Conservation (phyloP, 92 coral and sea anemone species). For the Zoanthus sociatus region DNA sequence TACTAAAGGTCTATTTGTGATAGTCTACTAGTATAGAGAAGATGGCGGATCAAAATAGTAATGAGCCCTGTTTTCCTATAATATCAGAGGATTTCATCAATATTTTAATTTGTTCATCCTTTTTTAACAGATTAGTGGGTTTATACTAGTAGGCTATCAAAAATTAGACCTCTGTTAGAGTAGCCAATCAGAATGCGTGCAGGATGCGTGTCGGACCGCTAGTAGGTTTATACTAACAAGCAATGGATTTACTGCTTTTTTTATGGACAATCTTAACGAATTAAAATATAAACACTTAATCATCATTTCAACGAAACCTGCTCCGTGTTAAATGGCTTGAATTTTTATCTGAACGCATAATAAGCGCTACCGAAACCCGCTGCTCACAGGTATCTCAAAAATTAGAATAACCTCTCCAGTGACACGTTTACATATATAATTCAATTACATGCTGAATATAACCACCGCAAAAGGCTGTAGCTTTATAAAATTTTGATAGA, state of each 20-base stretch:
- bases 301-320: not conserved
- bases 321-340: not conserved
- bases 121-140: too few relatives aligned
- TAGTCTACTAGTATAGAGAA: too few relatives aligned
- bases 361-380: not conserved
- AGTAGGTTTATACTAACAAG: too few relatives aligned
- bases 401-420: not conserved
- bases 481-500: not conserved
- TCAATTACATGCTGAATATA: not conserved
- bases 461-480: conserved; percentile 2
- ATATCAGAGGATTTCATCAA: too few relatives aligned
- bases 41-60: too few relatives aligned
- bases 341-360: not conserved
- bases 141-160: too few relatives aligned
- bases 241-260: not conserved
- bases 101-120: too few relatives aligned
- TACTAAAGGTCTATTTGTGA: too few relatives aligned
- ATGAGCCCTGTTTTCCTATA: too few relatives aligned
- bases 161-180: too few relatives aligned
- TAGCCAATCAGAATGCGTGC: not conserved
- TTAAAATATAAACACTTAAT: not conserved
- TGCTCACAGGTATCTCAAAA: not conserved
- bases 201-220: not conserved
- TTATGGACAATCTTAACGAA: not conserved
- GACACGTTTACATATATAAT: not conserved